Base-by-base conservation (phyloP, 2,888 invertebrate genomes). In the Philereme vetulata region DNA sequence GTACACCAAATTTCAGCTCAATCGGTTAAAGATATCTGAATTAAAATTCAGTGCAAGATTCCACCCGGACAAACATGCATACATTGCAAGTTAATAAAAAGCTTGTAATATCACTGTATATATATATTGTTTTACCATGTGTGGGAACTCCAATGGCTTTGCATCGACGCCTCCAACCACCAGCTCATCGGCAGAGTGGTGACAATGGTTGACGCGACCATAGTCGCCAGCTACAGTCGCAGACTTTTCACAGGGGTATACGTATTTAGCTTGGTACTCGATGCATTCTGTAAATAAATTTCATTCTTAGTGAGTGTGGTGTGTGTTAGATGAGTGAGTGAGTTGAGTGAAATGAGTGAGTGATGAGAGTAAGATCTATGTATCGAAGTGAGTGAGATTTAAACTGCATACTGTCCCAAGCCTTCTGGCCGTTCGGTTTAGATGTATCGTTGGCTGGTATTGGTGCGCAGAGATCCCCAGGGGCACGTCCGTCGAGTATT, bases 231-330 rank as follows among this genome's bases (percentile, higher is more conserved):
- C 56, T 7, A 82, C 46, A 0, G 76, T 68, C 4, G 70, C 72
- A 0, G 74, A 67, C 3, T 60, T 65, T 44, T 68, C 69, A 51
- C 85, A 86, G 0, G 85, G 84, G 38, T 76, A 85, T 0, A 86
- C 74, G 4, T 72, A 62, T 38, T 69, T 66, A 44, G 83, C 75
- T 33, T 85, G 85, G 57, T 85, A 85, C 1, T 85, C 85, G 3
- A 86, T 64, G 55, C 85, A 86, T 56, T 81, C 85, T 86, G 76
- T 5, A 33, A 36, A 33, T 4, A 35, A 9, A 57, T 21, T 21
- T 21, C 21, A 21, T 21, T 2, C 21, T 21, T 21, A 21, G 21
- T 21, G 21, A 21, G 21, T 21, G 21, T 21, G 21, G 21, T 21
- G 1, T 21, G 2, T 21, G 21, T 21, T 1, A 21, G 21, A 21